A percentile compares a stretch with the other conserved stretches of the same genome.
Evolutionary conservation across 2,797 vertebrate species (phyloP).

Genomic region (Odontamblyopus rebecca): DNA sequence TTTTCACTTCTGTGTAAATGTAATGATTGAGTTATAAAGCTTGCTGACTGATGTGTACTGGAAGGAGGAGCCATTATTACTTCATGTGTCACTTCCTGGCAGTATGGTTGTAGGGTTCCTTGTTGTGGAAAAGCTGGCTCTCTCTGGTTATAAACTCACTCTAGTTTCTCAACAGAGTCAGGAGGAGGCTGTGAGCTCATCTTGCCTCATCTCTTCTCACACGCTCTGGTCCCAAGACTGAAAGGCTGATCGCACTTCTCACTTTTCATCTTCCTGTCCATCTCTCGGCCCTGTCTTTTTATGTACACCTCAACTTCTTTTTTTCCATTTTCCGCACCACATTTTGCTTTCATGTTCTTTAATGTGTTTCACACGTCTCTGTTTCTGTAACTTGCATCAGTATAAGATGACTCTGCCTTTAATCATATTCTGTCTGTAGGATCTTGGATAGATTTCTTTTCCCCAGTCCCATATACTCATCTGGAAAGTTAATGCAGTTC

Average conservation of each 20-base stretch:
- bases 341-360: slow-evolving; percentile 23
- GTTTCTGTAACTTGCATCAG: slow-evolving; percentile 35
- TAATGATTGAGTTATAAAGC: slow-evolving; percentile 4
- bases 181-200: slow-evolving; percentile 46
- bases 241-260: slow-evolving; percentile 21
- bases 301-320: background rate
- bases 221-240: slow-evolving; percentile 28
- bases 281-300: slow-evolving; percentile 7
- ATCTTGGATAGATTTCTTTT: background rate
- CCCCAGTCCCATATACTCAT: background rate
- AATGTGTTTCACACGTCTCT: slow-evolving; percentile 5
- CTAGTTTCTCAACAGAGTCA: slow-evolving; percentile 44
- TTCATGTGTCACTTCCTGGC: slow-evolving; percentile 50
- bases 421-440: slow-evolving; percentile 37
- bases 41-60: background rate
- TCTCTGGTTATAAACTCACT: slow-evolving; percentile 44
- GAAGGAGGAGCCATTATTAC: slow-evolving; percentile 35
- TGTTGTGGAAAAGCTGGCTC: slow-evolving; percentile 34
- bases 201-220: slow-evolving; percentile 38
- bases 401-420: slow-evolving; percentile 35
- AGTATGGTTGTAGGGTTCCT: slow-evolving; percentile 29
- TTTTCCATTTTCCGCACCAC: background rate
- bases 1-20: slow-evolving; percentile 5
- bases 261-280: slow-evolving; percentile 20
- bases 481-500: slow-evolving; percentile 1